Base-by-base conservation (phyloP, 2,888 invertebrate genomes). In the Alitta virens region DNA sequence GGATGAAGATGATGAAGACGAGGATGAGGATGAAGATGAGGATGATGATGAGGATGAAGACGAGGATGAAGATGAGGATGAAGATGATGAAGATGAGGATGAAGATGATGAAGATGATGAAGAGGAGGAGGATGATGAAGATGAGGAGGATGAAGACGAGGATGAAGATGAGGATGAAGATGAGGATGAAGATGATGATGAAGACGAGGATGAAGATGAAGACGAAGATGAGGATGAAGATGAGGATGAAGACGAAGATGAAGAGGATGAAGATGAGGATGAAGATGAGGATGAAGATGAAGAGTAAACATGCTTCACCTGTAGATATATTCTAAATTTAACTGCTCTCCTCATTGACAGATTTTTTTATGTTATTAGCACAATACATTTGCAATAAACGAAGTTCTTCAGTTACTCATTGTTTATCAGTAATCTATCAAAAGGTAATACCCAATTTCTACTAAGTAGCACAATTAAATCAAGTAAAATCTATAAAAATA, bases 101-200 rank as follows among this genome's bases (percentile, higher is more conserved):
- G 23, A 55, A 23, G 25, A 53, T 24, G 53, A 53, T 14, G 25
- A 53, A 7, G 53, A 53, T 3, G 25, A 53, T 24, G 53, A 53
- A 9, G 25, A 53, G 3, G 25, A 53, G 7, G 25, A 53, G 3
- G 53, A 53, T 26, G 25, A 53, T n/a, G 25, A 53, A 9, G 25
- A 53, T 24, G 25, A 53, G 5, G 25, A 53, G 7, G 25, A 53
- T 26, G 25, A 53, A 7, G 25, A 53, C 12, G 25, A 53, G 3
- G 25, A 53, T 26, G 25, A 53, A 7, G 25, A 53, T 26, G 25
- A 53, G 7, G 25, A 53, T 26, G 25, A 53, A 7, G 25, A 53
- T 26, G 25, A 53, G 3, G 25, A 53, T 26, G 25, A 53, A 7
- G 25, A 53, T 26, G 25, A 53, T 3, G 53, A 53, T 26, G 25